Evolutionary conservation across 1,140 invertebrate genomes (phyloP).

Genomic region (Aphelinus certus): DNA sequence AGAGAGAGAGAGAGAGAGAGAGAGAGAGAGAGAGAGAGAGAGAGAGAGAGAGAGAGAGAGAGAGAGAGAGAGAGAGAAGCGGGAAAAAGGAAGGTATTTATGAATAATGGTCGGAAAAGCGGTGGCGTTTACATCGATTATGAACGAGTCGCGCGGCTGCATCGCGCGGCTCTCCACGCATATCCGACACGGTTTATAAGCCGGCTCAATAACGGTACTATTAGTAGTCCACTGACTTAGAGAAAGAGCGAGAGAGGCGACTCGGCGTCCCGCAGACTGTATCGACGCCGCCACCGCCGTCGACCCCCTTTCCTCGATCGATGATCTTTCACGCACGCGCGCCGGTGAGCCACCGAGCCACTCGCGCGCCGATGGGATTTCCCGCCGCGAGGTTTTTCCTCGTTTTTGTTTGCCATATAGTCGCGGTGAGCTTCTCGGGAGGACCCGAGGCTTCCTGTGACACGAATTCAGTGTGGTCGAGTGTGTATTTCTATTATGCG

Average conservation of each 20-base stretch:
- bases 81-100: no score
- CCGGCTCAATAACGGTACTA: slow-evolving; percentile 41
- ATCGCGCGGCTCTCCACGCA: neutral
- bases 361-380: neutral
- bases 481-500: neutral
- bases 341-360: no score
- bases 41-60: neutral
- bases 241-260: slow-evolving; percentile 2
- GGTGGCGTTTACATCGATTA: neutral
- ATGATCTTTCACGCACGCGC: slow-evolving; percentile 15
- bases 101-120: neutral
- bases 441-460: neutral
- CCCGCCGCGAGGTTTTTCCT: no score
- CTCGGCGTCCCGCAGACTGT: neutral
- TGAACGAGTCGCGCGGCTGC: neutral
- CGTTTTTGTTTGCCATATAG: no score
- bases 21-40: neutral
- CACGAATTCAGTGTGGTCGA: neutral
- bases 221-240: slow-evolving; percentile 46
- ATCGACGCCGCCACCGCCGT: neutral
- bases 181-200: neutral
- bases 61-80: neutral
- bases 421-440: neutral
- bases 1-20: neutral
- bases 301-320: slow-evolving; percentile 37